phyloP scores from a whole-genome alignment of 2,113 vertebrate genomes.

The Pelecanus crispus region DNA sequence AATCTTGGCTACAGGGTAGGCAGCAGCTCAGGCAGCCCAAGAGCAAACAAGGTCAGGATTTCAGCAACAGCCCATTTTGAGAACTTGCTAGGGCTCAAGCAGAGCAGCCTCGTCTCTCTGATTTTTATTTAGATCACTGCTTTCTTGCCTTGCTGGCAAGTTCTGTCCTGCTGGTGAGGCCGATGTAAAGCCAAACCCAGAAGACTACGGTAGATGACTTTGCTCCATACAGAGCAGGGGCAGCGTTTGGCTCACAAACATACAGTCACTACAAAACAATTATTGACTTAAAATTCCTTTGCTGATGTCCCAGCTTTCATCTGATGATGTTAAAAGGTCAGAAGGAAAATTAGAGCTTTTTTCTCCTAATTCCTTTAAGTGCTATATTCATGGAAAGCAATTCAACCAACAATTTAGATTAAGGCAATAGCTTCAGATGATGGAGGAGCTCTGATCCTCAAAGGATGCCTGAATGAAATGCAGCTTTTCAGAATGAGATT shows the following conservation, averaged over 20 bases:
- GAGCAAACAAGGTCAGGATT: slow-evolving; percentile 51
- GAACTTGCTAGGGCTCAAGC: background rate
- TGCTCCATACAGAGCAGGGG: background rate
- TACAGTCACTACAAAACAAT: background rate
- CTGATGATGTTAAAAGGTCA: slow-evolving; percentile 23
- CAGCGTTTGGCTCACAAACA: background rate
- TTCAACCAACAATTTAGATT: slow-evolving; percentile 2
- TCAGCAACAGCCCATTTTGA: slow-evolving; percentile 6
- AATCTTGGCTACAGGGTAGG: slow-evolving; percentile 27
- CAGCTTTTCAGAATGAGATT: background rate
- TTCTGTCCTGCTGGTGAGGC: background rate
- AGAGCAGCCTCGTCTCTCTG: background rate
- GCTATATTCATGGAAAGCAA: slow-evolving; percentile 38
- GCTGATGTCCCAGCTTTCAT: background rate
- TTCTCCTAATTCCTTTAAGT: background rate
- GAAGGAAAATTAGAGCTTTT: slow-evolving; percentile 17
- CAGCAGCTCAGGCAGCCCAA: background rate
- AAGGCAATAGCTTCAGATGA: background rate
- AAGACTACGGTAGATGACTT: background rate
- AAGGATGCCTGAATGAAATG: slow-evolving; percentile 14
- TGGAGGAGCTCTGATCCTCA: slow-evolving; percentile 14
- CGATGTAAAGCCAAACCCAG: background rate
- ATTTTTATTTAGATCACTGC: background rate
- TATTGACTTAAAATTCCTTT: slow-evolving; percentile 25
- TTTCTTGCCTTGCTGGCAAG: slow-evolving; percentile 36